Evolutionary conservation across 2,113 vertebrate species (phyloP), one percentile per base, ranked within the genome.

Genomic region (Anoura caudifer): DNA sequence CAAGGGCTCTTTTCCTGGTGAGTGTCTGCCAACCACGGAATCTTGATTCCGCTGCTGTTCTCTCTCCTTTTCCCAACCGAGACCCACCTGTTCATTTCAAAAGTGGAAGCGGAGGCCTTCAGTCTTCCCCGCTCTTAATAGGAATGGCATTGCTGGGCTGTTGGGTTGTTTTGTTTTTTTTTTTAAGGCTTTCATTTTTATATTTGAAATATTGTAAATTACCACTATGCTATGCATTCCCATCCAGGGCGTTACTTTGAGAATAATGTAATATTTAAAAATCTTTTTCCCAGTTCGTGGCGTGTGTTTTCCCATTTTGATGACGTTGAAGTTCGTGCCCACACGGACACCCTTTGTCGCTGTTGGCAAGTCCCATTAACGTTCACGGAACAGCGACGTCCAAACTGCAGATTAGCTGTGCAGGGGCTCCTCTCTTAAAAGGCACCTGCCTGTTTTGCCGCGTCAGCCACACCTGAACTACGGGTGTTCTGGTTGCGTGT

Each of bases 331-430:
- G 11, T 28, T 13, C 31, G 54, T 41, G 65, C 41, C 10, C 43
- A 9, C 10, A 15, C 15, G 1, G 33, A 16, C 20, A 9, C 5
- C 31, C 31, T 65, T 47, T 38, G 5, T 33, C 38, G 50, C 14
- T 45, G 1, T 24, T 50, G 43, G 56, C 50, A 85, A 67, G 52
- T 84, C n/a, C 56, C 72, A 33, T 79, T 45, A 41, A 67, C 69
- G 17, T 69, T 85, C 54, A 69, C 36, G 38, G 38, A 56, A 61
- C 96, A 93, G 80, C 77, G 33, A 16, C 52, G 65, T 86, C 69
- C 54, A 24, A 94, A 80, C 73, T 63, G 31, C 77, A 87, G 79
- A 96, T 91, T 15, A 94, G 72, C 73, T 93, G 83, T 89, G 94
- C 63, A 72, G 28, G 79, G 47, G 9, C 28, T 11, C 73, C 76